phyloP scores from a whole-genome alignment of 2,797 vertebrate genomes.

The Lithobates pipiens region DNA sequence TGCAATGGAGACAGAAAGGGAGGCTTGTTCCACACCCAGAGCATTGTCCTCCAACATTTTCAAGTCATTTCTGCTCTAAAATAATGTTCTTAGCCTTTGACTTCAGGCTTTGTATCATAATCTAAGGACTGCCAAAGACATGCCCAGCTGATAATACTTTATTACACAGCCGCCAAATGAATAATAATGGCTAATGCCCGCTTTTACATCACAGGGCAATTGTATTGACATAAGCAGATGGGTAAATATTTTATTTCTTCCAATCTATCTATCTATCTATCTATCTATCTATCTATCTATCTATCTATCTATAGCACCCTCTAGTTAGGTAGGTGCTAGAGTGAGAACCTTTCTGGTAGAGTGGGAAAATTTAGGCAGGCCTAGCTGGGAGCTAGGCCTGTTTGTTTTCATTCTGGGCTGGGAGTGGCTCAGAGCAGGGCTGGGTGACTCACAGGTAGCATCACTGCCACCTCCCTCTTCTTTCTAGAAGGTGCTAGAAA shows the following conservation, averaged over 20 bases:
- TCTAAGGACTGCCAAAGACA: slow-evolving; percentile 34
- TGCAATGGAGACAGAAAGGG: slow-evolving; percentile 42
- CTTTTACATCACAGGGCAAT: neutral
- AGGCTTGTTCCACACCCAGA: slow-evolving; percentile 44
- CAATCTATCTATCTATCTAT: slow-evolving; percentile 4
- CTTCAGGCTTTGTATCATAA: slow-evolving; percentile 37
- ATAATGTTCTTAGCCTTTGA: slow-evolving; percentile 57
- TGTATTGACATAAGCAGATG: neutral
- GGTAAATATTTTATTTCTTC: neutral
- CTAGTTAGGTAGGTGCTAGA: too few relatives aligned
- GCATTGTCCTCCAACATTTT: slow-evolving; percentile 51
- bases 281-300: slow-evolving; percentile 11
- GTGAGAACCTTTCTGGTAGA: too few relatives aligned
- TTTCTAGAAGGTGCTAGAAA: too few relatives aligned
- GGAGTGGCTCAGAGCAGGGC: too few relatives aligned
- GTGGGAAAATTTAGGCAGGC: too few relatives aligned
- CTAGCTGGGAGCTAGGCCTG: too few relatives aligned
- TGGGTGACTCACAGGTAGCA: too few relatives aligned
- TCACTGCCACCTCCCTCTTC: too few relatives aligned
- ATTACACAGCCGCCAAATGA: neutral
- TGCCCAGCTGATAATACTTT: slow-evolving; percentile 20
- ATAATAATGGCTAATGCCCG: neutral
- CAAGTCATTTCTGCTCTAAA: slow-evolving; percentile 53
- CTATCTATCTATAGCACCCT: neutral
- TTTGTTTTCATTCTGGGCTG: too few relatives aligned